Base-by-base conservation (phyloP, 2,888 invertebrate genomes). In the Protonemura montana region DNA sequence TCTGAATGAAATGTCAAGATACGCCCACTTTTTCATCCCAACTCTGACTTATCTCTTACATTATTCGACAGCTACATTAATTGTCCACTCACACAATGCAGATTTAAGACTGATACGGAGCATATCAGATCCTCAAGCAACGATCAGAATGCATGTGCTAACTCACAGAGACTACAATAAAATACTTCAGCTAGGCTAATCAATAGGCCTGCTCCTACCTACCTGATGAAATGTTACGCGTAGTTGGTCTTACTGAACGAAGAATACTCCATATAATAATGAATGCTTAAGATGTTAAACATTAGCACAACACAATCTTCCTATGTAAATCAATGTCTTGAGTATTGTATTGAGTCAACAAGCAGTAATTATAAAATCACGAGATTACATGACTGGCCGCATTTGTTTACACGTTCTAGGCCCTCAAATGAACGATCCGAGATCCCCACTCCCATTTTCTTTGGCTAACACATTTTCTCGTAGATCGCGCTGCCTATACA, bases 381-480 rank as follows among this genome's bases (percentile, higher is more conserved):
- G 86, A 85, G 86, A 41, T 85, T 85, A 42, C 82, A 86, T 86
- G 42, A 81, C 85, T 86, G 82, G 84, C 87, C 77, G 81, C 85
- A 86, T 86, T 87, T 86, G 87, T 87, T 87, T 86, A 87, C 87
- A 82, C 42, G 84, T 59, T 84, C 98, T 96, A 92, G 93, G 92
- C 89, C 96, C 96, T 13, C 95, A 95, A 0, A 95, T 93, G 89
- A 92, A 91, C 87, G 78, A 78, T 78, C 78, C 78, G 91, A 87
- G 78, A 78, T 78, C 78, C 78, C 78, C 81, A 81, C 81, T 30
- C 81, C 29, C 81, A 27, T 26, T 78, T 78, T 78, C 26, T 28
- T 78, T 27, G 59, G 59, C 3, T 59, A 10, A 13, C 59, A 59
- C 59, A 59, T 59, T 59, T 59, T 59, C 59, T 59, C 59, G 59